These are phyloP conservation scores for Platycheirus albimanus DNA, from an alignment of 2,888 invertebrate species.

Conservation along the genomic window DNA sequence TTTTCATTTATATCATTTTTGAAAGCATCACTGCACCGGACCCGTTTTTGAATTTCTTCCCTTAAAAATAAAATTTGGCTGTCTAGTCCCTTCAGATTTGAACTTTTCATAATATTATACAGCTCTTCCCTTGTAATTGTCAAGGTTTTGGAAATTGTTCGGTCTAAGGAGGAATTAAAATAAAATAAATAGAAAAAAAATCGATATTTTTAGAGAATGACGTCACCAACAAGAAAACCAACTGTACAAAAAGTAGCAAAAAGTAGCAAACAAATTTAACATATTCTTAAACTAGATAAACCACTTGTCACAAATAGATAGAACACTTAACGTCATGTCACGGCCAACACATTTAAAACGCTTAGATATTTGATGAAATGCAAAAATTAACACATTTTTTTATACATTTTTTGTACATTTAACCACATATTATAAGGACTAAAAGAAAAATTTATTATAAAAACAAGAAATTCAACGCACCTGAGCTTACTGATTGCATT, in stretches of 20 bases:
- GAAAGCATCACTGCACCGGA: not conserved
- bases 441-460: no score
- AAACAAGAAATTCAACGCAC: no score
- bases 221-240: conserved; percentile 17
- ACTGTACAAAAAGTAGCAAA: no score
- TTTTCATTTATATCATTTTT: not conserved
- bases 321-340: conserved; percentile 22
- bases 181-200: not conserved
- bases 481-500: no score
- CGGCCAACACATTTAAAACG: conserved; percentile 23
- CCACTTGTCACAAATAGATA: conserved; percentile 5
- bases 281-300: conserved; percentile 24
- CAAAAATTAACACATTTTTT: no score
- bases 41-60: not conserved
- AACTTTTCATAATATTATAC: not conserved
- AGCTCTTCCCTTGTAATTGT: not conserved
- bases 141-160: not conserved
- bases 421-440: no score
- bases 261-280: not conserved
- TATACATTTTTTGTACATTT: no score
- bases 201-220: conserved; percentile 4
- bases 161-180: not conserved
- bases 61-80: not conserved
- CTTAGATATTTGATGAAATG: conserved; percentile 2
- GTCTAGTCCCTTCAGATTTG: not conserved